Percentiles rank a stretch among this genome's conserved stretches.
phyloP scores from a whole-genome alignment of 2,888 invertebrate species.

The Dryobotodes eremita region DNA sequence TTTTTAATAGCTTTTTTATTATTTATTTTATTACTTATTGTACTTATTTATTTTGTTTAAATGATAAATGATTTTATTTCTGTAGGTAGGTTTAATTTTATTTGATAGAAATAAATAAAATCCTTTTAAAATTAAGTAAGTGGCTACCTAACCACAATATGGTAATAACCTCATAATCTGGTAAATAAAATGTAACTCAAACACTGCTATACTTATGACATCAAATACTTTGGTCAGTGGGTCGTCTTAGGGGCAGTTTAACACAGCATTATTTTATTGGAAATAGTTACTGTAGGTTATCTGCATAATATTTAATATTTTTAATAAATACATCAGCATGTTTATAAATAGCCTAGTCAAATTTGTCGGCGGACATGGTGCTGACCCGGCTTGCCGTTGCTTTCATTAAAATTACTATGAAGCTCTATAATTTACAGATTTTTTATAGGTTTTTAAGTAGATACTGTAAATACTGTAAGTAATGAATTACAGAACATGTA shows the following conservation, averaged over 20 bases:
- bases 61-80: no score
- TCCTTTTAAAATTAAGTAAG: neutral
- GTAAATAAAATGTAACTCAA: neutral
- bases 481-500: neutral
- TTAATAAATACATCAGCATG: neutral
- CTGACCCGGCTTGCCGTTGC: neutral
- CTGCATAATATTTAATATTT: neutral
- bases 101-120: no score
- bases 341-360: neutral
- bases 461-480: constrained; percentile 5
- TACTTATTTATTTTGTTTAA: no score
- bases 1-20: no score
- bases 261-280: neutral
- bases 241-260: neutral
- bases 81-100: neutral
- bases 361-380: neutral
- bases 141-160: no score
- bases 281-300: neutral
- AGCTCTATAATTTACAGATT: neutral
- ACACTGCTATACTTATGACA: neutral
- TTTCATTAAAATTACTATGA: neutral
- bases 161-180: neutral
- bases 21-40: no score
- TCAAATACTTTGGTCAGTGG: neutral
- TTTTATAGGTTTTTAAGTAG: neutral